phyloP scores from a whole-genome alignment of 2,113 vertebrate species.

The Arenaria interpres region DNA sequence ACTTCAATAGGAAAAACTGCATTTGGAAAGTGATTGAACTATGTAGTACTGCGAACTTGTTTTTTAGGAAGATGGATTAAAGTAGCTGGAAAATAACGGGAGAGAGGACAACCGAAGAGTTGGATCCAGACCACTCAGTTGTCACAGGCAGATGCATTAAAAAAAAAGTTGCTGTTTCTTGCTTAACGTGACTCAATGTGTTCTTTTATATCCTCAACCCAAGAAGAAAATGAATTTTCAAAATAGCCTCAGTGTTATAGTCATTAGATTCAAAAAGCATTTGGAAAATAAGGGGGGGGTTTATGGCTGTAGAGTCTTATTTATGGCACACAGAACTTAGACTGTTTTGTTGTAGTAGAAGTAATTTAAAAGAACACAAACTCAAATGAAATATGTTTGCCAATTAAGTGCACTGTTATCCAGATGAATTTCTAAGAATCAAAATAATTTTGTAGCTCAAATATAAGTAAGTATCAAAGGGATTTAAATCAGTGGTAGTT shows the following conservation, averaged over 20 bases:
- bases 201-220: background rate
- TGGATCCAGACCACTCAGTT: background rate
- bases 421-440: background rate
- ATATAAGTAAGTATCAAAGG: background rate
- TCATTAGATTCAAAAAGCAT: constrained; percentile 9
- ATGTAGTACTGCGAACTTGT: background rate
- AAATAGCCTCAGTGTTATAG: background rate
- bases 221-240: constrained; percentile 16
- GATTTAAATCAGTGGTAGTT: background rate
- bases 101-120: background rate
- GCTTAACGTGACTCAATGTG: background rate
- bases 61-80: background rate
- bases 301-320: background rate
- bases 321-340: background rate
- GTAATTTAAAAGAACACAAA: background rate
- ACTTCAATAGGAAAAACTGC: background rate
- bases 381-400: background rate
- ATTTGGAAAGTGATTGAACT: background rate
- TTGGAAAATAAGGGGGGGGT: background rate
- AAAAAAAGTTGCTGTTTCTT: background rate
- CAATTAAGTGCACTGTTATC: background rate
- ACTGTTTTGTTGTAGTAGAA: constrained; percentile 22
- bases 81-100: background rate
- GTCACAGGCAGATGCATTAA: background rate
- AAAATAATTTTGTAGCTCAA: background rate